Evolutionary conservation across 2,113 vertebrate species (phyloP).

Genomic region (Cranoglanis bouderius): DNA sequence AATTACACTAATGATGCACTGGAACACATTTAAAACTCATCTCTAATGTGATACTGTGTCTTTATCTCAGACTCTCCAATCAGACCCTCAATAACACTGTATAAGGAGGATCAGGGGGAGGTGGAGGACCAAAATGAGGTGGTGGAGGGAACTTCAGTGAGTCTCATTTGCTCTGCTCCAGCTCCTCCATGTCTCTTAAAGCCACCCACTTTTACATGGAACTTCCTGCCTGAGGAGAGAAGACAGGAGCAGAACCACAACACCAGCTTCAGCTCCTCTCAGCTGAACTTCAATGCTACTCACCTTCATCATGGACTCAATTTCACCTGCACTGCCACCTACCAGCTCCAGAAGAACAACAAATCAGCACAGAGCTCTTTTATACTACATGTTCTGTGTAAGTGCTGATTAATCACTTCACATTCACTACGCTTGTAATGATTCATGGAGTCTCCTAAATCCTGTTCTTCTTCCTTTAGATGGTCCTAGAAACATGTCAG

Average conservation of each 20-base stretch:
- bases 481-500: too few species aligned
- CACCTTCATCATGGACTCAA: conserved; percentile 13
- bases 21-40: too few species aligned
- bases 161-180: conserved; percentile 38
- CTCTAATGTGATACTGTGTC: too few species aligned
- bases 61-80: too few species aligned
- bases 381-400: not conserved
- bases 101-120: too few species aligned
- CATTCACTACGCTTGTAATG: too few species aligned
- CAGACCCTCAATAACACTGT: too few species aligned
- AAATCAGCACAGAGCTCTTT: not conserved
- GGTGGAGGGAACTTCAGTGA: too few species aligned
- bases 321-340: conserved; percentile 34
- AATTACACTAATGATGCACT: too few species aligned
- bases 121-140: too few species aligned
- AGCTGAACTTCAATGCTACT: conserved; percentile 37
- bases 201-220: conserved; percentile 32
- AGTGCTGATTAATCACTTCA: not conserved
- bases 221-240: conserved; percentile 3
- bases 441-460: not conserved
- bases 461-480: too few species aligned
- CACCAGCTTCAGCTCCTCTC: conserved; percentile 26
- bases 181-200: conserved; percentile 9
- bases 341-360: not conserved
- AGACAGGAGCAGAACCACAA: not conserved